Conservation (phyloP, 2,888 invertebrate species). For the Archips crataeganus region DNA sequence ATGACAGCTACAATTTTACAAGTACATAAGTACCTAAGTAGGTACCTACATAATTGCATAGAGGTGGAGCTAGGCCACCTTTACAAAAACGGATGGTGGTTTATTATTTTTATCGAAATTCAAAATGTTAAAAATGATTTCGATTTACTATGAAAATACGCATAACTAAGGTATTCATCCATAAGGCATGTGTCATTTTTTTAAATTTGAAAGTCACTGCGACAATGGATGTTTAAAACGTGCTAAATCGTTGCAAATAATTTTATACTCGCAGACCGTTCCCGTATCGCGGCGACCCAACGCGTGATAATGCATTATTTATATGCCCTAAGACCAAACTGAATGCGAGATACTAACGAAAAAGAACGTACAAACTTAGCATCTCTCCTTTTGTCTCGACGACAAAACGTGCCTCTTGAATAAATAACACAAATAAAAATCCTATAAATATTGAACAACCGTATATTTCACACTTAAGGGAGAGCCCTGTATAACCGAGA, state of each 20-base stretch:
- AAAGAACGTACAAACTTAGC: constrained; percentile 70
- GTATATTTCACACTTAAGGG: constrained; percentile 83
- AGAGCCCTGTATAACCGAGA: constrained; percentile 71
- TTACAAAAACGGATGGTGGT: too few relatives aligned
- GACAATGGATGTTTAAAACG: constrained; percentile 42
- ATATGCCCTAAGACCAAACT: constrained; percentile 81
- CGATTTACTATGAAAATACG: too few relatives aligned
- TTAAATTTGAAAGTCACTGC: constrained; percentile 29
- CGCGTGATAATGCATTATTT: constrained; percentile 86
- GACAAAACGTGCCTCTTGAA: constrained; percentile 78
- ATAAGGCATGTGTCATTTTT: constrained; percentile 24
- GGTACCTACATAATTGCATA: too few relatives aligned
- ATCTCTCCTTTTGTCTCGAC: constrained; percentile 72
- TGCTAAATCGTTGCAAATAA: constrained; percentile 62
- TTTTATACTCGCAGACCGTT: constrained; percentile 68
- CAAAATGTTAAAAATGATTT: too few relatives aligned
- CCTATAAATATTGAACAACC: constrained; percentile 82
- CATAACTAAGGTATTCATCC: constrained; percentile 3
- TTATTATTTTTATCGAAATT: too few relatives aligned
- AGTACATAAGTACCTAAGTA: too few relatives aligned
- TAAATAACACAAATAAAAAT: constrained; percentile 84
- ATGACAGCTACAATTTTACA: too few relatives aligned
- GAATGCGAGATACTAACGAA: constrained; percentile 81
- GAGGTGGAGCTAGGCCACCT: too few relatives aligned
- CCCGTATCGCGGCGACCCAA: constrained; percentile 62